Percentiles rank a stretch among this genome's conserved stretches.
Evolutionary conservation across 2,797 vertebrate genomes (phyloP).

Genomic region (Pelodytes ibericus): DNA sequence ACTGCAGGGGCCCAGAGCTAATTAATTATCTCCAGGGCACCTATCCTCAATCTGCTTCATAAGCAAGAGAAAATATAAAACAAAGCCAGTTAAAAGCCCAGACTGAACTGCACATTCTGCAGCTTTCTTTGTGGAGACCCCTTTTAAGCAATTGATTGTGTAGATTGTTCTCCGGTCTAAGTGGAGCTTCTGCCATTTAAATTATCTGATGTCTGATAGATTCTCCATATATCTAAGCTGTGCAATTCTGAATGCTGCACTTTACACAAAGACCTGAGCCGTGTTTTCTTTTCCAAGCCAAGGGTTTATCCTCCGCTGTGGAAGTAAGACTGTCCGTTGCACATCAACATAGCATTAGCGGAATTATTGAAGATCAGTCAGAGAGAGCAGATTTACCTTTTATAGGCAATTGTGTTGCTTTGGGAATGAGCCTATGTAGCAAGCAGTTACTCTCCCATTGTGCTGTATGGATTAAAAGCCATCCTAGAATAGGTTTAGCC

Average conservation of each 20-base stretch:
- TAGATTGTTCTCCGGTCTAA: background rate
- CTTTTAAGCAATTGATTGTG: constrained; percentile 1
- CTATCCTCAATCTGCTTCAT: background rate
- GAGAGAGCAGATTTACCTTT: background rate
- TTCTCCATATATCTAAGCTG: background rate
- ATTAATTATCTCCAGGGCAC: background rate
- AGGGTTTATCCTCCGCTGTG: background rate
- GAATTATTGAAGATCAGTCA: background rate
- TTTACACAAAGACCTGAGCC: background rate
- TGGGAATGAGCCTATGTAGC: background rate
- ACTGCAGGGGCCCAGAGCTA: background rate
- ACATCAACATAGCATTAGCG: background rate
- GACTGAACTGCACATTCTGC: background rate
- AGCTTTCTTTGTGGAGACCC: background rate
- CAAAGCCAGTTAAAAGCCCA: background rate
- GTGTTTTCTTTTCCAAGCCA: background rate
- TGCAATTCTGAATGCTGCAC: background rate
- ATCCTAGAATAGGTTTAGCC: background rate
- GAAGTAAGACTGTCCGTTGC: background rate
- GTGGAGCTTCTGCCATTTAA: background rate
- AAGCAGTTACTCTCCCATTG: background rate
- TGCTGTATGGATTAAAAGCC: background rate
- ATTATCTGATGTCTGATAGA: background rate
- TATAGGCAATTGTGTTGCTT: background rate
- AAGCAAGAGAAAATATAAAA: background rate